phyloP scores from a whole-genome alignment of 2,113 vertebrate genomes.

The Hippoglossus stenolepis region DNA sequence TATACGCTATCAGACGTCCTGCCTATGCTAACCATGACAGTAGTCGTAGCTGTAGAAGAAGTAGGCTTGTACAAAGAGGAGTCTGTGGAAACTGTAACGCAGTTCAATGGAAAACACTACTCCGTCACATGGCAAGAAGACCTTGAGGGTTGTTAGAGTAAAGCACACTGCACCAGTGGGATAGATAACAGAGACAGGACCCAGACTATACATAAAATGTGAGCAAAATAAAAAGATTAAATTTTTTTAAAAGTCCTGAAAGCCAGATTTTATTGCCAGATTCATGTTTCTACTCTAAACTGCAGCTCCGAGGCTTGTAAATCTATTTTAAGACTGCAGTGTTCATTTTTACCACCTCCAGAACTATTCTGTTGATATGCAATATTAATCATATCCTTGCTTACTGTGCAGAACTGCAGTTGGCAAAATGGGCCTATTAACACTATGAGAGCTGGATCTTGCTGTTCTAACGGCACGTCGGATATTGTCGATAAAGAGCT shows the following conservation, averaged over 20 bases:
- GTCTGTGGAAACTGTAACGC: slow-evolving; percentile 62
- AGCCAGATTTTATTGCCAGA: neutral
- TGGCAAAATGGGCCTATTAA: neutral
- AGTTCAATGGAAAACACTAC: slow-evolving; percentile 56
- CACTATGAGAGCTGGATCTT: neutral
- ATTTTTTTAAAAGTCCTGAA: neutral
- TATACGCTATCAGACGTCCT: slow-evolving; percentile 48
- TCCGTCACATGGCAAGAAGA: slow-evolving; percentile 51
- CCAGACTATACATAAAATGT: neutral
- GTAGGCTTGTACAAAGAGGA: slow-evolving; percentile 26
- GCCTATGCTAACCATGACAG: slow-evolving; percentile 22
- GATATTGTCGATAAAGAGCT: slow-evolving; percentile 1
- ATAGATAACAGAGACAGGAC: slow-evolving; percentile 15
- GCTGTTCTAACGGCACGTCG: neutral
- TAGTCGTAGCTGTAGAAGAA: slow-evolving; percentile 52
- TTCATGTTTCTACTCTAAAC: slow-evolving; percentile 4
- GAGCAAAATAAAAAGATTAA: neutral
- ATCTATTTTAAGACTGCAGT: neutral
- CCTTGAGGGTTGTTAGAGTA: slow-evolving; percentile 13
- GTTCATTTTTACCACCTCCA: neutral
- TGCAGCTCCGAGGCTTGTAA: neutral
- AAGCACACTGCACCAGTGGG: slow-evolving; percentile 12
- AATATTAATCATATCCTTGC: slow-evolving; percentile 25
- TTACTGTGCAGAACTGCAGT: slow-evolving; percentile 3
- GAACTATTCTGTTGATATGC: slow-evolving; percentile 19